Evolutionary conservation across 2,113 vertebrate genomes (phyloP).

Genomic region (Aviceda subcristata): DNA sequence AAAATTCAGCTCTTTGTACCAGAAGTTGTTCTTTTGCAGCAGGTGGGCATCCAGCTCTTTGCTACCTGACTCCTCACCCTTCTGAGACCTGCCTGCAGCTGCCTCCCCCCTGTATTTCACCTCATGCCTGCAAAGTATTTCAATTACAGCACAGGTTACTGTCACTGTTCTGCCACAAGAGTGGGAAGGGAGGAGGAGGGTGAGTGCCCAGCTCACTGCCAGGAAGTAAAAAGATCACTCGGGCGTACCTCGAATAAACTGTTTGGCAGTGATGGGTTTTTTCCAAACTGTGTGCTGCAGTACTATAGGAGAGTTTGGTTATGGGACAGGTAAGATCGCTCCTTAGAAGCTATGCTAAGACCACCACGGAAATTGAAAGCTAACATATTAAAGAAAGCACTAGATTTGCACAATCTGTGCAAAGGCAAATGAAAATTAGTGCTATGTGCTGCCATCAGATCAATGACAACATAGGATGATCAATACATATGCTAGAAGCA

Average conservation of each 20-base stretch:
- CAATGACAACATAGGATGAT: background rate
- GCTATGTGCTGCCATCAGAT: background rate
- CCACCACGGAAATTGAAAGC: background rate
- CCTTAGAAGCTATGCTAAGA: background rate
- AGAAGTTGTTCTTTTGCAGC: background rate
- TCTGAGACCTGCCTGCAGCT: background rate
- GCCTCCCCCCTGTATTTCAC: background rate
- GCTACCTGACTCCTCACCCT: background rate
- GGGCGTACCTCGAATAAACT: fast-evolving
- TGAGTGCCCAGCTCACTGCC: background rate
- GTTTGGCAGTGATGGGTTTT: background rate
- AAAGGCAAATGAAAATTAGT: background rate
- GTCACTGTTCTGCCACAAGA: background rate
- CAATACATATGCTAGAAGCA: background rate
- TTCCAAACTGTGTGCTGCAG: background rate
- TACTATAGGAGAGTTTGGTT: background rate
- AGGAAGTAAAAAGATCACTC: background rate
- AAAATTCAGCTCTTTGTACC: background rate
- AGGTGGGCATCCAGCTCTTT: background rate
- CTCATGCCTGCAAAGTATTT: background rate
- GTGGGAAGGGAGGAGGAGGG: background rate
- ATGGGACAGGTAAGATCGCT: background rate
- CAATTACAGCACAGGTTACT: background rate
- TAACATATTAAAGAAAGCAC: background rate
- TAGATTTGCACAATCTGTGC: background rate